Base-by-base conservation (phyloP, 35 echinoderm and acorn worm genomes). In the Apostichopus parvimensis region DNA sequence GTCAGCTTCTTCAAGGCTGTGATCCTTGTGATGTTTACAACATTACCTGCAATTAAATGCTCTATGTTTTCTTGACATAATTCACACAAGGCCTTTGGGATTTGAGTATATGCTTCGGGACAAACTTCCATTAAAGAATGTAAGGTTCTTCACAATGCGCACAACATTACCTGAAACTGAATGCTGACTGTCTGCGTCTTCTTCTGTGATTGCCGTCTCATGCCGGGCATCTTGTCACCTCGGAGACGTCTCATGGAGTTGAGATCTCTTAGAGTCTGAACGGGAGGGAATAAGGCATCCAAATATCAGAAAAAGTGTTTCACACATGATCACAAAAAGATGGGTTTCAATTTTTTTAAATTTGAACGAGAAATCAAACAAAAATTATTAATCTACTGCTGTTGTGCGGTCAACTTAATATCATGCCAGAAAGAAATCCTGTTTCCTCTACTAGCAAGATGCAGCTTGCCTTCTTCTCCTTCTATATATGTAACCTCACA, bases 101-200 rank as follows among this genome's bases (percentile, higher is more conserved):
- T n/a, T 71, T 0, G n/a, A 71, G 10, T 71, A 13, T 71, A 13
- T 1, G 66, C n/a, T n/a, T 45, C 2, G 3, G 34, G 34, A 45
- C 34, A 4, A 45, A 45, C 34, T 45, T 45, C 34, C 34, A 45
- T 45, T 4, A 45, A 45, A 45, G 34, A 4, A 45, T 45, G 34
- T 45, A 45, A 45, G 34, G 34, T 45, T 61, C 58, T 61, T 12
- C 12, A 9, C 7, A 61, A 61, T 12, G 8, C 12, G 10, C 1
- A 75, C 17, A 11, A 20, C 52, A 87, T 93, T 80, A 99, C 97
- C 93, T 96, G 94, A 82, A 99, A 99, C 73, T 99, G 97, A 80
- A 93, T 90, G 90, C 97, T 94, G 77, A 99, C 97, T 65, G 97
- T 99, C 20, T 93, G 95, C 22, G 95, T 95, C 83, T 94, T 96